Percentiles rank a stretch among this genome's conserved stretches.
These are phyloP conservation scores for Anguilla anguilla DNA, from an alignment of 2,797 vertebrate species.

Conservation along the genomic window DNA sequence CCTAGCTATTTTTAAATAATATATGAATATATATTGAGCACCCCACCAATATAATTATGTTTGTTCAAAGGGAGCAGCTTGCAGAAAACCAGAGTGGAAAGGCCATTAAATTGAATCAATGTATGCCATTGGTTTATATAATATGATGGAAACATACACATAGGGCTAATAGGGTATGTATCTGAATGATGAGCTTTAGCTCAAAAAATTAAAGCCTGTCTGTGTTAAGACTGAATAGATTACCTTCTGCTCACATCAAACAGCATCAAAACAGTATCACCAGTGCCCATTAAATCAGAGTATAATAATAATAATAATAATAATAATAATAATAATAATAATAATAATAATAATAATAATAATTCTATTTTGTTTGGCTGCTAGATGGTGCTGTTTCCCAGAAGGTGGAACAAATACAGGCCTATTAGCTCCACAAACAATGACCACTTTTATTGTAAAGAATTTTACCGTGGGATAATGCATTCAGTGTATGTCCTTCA, in stretches of 20 bases:
- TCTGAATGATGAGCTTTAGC: not conserved
- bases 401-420: not conserved
- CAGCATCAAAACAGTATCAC: not conserved
- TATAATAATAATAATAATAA: not conserved
- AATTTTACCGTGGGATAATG: not conserved
- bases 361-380: not conserved
- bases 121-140: not conserved
- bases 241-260: too few relatives aligned
- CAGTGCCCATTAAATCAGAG: not conserved
- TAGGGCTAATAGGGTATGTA: not conserved
- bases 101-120: not conserved
- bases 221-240: too few relatives aligned
- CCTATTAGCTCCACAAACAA: not conserved
- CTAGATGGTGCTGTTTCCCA: constrained; percentile 28
- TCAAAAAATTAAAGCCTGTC: not conserved
- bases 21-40: too few relatives aligned
- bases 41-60: too few relatives aligned
- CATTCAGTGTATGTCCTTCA: not conserved
- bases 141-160: not conserved
- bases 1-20: too few relatives aligned
- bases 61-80: not conserved
- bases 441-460: not conserved
- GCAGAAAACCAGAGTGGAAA: not conserved
- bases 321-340: too few relatives aligned
- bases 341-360: not conserved